Evolutionary conservation across 2,888 invertebrate genomes (phyloP), one percentile per base, ranked within the genome.

Genomic region (Camptogramma bilineatum): DNA sequence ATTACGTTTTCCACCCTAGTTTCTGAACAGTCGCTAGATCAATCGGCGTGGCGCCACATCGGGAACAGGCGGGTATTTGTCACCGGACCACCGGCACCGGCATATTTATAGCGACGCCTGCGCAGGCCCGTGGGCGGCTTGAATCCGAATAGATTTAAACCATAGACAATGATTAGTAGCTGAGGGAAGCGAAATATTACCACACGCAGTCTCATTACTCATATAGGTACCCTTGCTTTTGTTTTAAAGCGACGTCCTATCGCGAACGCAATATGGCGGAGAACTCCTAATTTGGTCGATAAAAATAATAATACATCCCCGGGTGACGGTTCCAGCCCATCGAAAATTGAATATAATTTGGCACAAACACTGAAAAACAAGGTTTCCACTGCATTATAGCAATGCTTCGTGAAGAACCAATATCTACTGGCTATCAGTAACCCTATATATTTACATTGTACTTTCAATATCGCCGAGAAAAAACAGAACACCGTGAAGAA

Each of bases 21-120:
- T 80, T 79, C 80, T 80, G 80, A 82, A 80, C 77, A 80, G 83
- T 80, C 83, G 82, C 85, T 90, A 88, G 89, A 91, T 91, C 91
- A 91, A 90, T 90, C 88, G 85, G 80, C 84, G 83, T 84, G 85
- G 84, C 87, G 88, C 86, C 83, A 84, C 28, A 28, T 28, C 28
- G 28, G 28, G 85, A 85, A 85, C 85, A 81, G 77, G 78, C 82
- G 84, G 82, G 89, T 87, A 89, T 92, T 92, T 92, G 92, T 92
- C 92, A 90, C 90, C 84, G 88, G 92, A 93, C 92, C 92, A 93
- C 92, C 90, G 85, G 87, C 88, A 86, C 87, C 84, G 91, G 79
- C 73, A 86, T 92, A 93, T 93, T 93, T 91, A 93, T 93, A 93
- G 91, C 86, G 79, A 83, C 87, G 86, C 86, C 85, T 80, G 85